These are phyloP conservation scores for Eubasilissa regina DNA, from an alignment of 1,140 invertebrate genomes.

Conservation along the genomic window DNA sequence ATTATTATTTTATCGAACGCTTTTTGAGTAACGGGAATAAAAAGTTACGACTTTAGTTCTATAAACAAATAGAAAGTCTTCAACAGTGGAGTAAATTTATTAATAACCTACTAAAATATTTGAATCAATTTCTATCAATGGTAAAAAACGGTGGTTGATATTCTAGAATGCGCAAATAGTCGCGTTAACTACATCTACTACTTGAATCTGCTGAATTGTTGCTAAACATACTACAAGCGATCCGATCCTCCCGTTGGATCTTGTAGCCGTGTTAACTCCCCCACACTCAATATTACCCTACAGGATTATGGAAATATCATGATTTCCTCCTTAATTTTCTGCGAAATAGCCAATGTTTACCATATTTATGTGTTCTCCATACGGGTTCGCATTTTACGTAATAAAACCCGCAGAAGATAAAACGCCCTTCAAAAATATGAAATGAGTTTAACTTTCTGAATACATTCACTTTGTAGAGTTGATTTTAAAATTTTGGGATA, in stretches of 20 bases:
- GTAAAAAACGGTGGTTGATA: neutral
- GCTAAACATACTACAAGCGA: no score
- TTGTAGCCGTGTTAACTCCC: constrained; percentile 1
- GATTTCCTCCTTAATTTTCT: constrained; percentile 21
- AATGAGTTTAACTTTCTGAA: no score
- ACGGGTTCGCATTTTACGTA: neutral
- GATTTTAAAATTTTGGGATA: neutral
- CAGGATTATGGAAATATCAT: constrained; percentile 23
- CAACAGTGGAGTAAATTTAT: no score
- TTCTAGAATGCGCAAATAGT: no score
- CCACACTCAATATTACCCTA: constrained; percentile 19
- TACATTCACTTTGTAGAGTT: neutral
- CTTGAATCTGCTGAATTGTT: no score
- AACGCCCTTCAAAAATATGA: constrained; percentile 1
- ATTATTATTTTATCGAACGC: no score
- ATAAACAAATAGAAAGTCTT: no score
- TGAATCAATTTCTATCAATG: neutral
- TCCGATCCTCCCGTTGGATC: no score
- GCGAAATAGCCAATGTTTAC: constrained; percentile 32
- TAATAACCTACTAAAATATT: no score
- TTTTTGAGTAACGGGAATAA: no score
- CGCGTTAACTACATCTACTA: no score
- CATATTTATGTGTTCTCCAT: constrained; percentile 14
- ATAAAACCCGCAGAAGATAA: constrained; percentile 18
- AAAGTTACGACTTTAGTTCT: no score